Conservation (phyloP, 1,140 invertebrate species). For the Drosophila ananassae region DNA sequence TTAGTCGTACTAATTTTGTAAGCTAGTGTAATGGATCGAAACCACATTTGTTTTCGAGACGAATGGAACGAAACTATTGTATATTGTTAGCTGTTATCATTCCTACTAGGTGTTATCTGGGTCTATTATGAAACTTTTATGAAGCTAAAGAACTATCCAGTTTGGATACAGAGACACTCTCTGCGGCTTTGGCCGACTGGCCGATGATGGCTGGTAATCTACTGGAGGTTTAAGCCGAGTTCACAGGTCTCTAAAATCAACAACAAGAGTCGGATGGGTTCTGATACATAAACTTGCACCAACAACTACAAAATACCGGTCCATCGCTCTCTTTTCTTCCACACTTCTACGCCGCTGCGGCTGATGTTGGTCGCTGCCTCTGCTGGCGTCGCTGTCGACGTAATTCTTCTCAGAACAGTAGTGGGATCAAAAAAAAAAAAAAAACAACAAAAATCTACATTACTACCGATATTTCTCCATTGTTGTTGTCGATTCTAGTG, state of each 20-base stretch:
- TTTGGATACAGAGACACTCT: background rate
- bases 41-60: background rate
- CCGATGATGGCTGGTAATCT: conserved; percentile 10
- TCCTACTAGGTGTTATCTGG: conserved; percentile 22
- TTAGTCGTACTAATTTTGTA: background rate
- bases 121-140: conserved; percentile 31
- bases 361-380: conserved; percentile 2
- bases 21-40: conserved; percentile 1
- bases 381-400: conserved; percentile 16
- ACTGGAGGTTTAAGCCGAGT: background rate
- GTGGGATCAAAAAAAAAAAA: conserved; percentile 6
- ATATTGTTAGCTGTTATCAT: conserved; percentile 44
- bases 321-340: conserved; percentile 39
- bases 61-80: background rate
- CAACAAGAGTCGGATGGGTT: conserved; percentile 1
- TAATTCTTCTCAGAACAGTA: conserved; percentile 11
- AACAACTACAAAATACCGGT: conserved; percentile 48
- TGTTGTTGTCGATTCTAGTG: conserved; percentile 59
- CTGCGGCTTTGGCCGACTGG: background rate
- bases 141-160: conserved; percentile 19
- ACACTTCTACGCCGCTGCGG: background rate
- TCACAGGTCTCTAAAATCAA: conserved; percentile 7
- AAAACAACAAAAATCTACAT: conserved; percentile 33
- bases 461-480: conserved; percentile 41
- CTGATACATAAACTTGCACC: conserved; percentile 17